A percentile compares a stretch with the other conserved stretches of the same genome.
These are phyloP conservation scores for Columbina picui DNA, from an alignment of 2,113 vertebrate genomes.

Conservation along the genomic window DNA sequence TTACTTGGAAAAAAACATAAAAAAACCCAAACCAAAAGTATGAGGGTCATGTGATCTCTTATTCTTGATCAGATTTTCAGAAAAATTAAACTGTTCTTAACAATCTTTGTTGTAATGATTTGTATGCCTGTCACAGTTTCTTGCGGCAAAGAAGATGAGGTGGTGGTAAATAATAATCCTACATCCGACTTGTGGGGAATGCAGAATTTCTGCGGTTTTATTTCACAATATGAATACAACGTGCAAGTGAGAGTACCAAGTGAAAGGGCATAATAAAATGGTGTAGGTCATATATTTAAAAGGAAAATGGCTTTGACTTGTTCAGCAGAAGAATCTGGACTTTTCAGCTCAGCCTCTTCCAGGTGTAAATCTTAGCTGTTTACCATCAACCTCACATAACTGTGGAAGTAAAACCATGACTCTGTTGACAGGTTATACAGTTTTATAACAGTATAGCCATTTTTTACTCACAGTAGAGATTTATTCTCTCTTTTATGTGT, in stretches of 20 bases:
- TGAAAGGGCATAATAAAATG: neutral
- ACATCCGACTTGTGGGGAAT: neutral
- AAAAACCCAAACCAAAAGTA: accelerated
- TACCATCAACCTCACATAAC: neutral
- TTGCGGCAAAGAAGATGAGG: neutral
- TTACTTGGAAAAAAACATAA: neutral
- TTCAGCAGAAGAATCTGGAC: neutral
- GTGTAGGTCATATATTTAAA: neutral
- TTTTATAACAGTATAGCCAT: neutral
- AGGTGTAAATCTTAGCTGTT: neutral
- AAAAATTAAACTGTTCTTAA: neutral
- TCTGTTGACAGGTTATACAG: neutral
- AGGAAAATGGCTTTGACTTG: neutral
- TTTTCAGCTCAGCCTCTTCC: neutral
- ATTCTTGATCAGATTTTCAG: neutral
- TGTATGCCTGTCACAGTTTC: neutral
- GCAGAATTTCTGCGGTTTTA: neutral
- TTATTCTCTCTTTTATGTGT: neutral
- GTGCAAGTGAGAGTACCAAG: neutral
- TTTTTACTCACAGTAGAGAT: neutral
- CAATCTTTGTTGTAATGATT: neutral
- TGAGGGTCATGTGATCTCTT: neutral
- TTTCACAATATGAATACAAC: neutral
- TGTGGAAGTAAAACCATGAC: neutral
- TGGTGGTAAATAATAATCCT: neutral